Evolutionary conservation across 30 jellyfish, hydroid and myxozoan genomes (phyloP), one percentile per base, ranked within the genome.

Genomic region (Rhopilema esculentum): DNA sequence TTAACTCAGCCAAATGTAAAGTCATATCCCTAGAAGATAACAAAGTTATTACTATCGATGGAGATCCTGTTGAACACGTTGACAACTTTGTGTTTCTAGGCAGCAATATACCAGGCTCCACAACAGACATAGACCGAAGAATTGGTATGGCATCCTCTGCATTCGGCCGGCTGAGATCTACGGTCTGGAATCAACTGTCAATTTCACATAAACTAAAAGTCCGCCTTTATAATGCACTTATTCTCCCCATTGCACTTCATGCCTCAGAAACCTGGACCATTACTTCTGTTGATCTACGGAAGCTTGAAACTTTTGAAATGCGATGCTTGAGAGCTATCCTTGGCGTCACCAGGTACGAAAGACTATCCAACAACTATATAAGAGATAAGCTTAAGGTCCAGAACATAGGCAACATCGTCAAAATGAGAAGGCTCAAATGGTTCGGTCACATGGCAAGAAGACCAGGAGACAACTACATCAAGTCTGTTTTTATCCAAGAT

Each of bases 241-340:
- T 83, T 24, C 62, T 83, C 17, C 89, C 89, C 68, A 83, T 83
- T 71, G 89, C 90, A 15, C 72, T 33, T 1, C 69, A 83, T 63
- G 89, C 92, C 1, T 83, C 92, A 1, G 90, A 83, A 49, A 69
- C 78, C 4, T 83, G 92, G 92, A 83, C 88, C 12, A 40, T 40
- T 2, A 40, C 57, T 12, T 2, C 57, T 2, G 6, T 12, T 2
- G 57, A 40, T 22, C 91, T 40, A 15, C n/a, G 24, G 4, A 78
- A 49, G 26, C 79, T 50, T 24, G 26, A 12, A n/a, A 50, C 19
- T 32, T 49, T 78, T 50, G 88, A 78, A 82, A 78, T 49, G 84
- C 23, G 80, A 30, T 78, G 88, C 80, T 33, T 78, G 27, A 24
- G 68, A 26, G 33, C 53, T 1, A 19, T 78, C 9, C 84, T 53